phyloP scores from a whole-genome alignment of 2,113 vertebrate species.

The Mesocricetus auratus region DNA sequence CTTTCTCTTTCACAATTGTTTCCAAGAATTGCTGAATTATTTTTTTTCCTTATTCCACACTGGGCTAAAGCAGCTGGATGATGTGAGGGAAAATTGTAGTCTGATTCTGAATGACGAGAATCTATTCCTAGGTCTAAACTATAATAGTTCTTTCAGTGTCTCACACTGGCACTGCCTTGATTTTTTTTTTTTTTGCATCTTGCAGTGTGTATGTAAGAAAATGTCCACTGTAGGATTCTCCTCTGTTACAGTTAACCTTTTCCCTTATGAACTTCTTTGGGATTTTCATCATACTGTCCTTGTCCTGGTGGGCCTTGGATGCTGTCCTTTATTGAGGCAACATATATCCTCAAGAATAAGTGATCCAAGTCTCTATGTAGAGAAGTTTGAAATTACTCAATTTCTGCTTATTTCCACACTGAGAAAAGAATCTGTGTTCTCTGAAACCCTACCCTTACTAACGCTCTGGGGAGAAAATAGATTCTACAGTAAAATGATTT shows the following conservation, averaged over 20 bases:
- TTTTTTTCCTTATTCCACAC: slow-evolving; percentile 48
- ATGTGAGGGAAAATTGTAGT: not conserved
- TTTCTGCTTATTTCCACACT: not conserved
- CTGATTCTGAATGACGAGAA: not conserved
- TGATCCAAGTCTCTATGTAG: not conserved
- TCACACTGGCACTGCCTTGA: accelerated
- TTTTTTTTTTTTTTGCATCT: not conserved
- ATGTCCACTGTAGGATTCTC: not conserved
- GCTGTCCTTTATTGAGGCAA: slow-evolving; percentile 3
- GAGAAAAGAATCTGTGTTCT: slow-evolving; percentile 26
- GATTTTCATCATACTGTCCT: not conserved
- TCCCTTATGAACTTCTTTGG: not conserved
- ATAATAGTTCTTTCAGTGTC: not conserved
- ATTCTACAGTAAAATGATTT: slow-evolving; percentile 13
- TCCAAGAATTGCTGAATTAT: slow-evolving; percentile 61
- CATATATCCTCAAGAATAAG: not conserved
- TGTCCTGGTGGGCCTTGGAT: not conserved
- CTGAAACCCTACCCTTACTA: not conserved
- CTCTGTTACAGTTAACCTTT: not conserved
- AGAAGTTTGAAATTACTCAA: not conserved
- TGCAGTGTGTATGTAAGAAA: not conserved
- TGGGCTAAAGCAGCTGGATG: slow-evolving; percentile 41
- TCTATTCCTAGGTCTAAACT: not conserved
- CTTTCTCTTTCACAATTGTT: slow-evolving; percentile 60
- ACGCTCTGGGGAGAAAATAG: slow-evolving; percentile 4